Conservation (phyloP, 2,113 vertebrate genomes). For the Xenus cinereus region DNA sequence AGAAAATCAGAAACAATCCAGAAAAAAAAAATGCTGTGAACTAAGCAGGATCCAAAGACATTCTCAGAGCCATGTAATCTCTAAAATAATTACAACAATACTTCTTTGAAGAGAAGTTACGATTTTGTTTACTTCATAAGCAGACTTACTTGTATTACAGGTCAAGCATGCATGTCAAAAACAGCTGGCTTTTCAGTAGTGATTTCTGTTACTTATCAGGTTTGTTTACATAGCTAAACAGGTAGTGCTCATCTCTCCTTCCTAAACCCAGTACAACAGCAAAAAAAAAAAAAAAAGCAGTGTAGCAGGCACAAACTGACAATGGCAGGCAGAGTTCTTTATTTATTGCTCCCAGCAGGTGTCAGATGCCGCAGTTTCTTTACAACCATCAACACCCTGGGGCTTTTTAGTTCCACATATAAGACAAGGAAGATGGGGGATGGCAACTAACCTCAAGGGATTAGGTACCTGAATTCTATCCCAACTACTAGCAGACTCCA, state of each 20-base stretch:
- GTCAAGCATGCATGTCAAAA: conserved; percentile 58
- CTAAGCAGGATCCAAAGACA: neutral
- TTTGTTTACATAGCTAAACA: conserved; percentile 69
- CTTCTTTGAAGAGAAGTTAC: conserved; percentile 62
- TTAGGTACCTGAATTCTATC: conserved; percentile 97
- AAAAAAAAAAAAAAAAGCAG: neutral
- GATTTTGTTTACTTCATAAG: conserved; percentile 66
- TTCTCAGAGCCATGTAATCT: neutral
- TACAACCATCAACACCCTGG: conserved; percentile 89
- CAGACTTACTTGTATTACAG: conserved; percentile 35
- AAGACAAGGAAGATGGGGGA: conserved; percentile 76
- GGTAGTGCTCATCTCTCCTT: conserved; percentile 1
- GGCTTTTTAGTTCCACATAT: conserved; percentile 84
- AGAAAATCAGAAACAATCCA: neutral
- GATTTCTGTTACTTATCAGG: conserved; percentile 30
- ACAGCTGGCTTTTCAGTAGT: neutral
- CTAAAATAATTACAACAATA: conserved; percentile 59
- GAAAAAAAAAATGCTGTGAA: neutral
- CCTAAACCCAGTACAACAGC: neutral
- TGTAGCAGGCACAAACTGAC: conserved; percentile 74
- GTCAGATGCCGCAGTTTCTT: conserved; percentile 84
- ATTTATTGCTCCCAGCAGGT: conserved; percentile 97
- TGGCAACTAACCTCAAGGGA: conserved; percentile 87
- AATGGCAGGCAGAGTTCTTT: conserved; percentile 82
- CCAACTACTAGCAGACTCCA: conserved; percentile 90